Base-by-base conservation (phyloP, 2,888 invertebrate genomes). In the Coleophora flavipennella region DNA sequence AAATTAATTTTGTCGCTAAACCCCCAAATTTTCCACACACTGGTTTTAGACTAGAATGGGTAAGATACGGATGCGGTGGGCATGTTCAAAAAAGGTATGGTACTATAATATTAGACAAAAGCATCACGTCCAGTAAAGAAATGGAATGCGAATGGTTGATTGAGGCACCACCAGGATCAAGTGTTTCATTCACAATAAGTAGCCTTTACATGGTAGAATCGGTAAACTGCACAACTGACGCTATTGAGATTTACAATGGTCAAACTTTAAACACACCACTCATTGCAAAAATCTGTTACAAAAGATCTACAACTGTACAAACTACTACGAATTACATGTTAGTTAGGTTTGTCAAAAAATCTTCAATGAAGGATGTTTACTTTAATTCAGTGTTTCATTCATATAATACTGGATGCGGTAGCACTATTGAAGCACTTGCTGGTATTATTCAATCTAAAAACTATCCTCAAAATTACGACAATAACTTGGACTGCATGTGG, bases 31-130 rank as follows among this genome's bases (percentile, higher is more conserved):
- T 86, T 10, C 55, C 86, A 10, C 70, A 10, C 14, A 74, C 86
- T 41, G 95, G 94, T 14, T 97, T 97, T 65, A 86, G 94, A 35
- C 69, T 97, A 36, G 96, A 97, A 72, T 97, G 95, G 90, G 67
- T 86, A 34, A 76, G 90, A 34, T 77, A 88, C 49, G 95, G 94
- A 11, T 96, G 96, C 65, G 91, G 94, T 7, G 91, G 90, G 4
- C 72, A 86, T 38, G 70, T 93, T 27, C 86, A 75, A 35, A 87
- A 84, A 51, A 66, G 75, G 0, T 55, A 32, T 8, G 92, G 90
- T 0, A 48, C 54, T 6, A 78, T 96, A 38, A 71, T 74, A 0
- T 88, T 92, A 8, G 91, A 92, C 1, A 88, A 87, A 50, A 92
- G 90, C 2, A 60, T 76, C 8, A 59, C 71, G 6, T 91, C 91